Percentiles rank a stretch among this genome's conserved stretches.
phyloP scores from a whole-genome alignment of 2,797 vertebrate species.

The Neomorphus geoffroyi region DNA sequence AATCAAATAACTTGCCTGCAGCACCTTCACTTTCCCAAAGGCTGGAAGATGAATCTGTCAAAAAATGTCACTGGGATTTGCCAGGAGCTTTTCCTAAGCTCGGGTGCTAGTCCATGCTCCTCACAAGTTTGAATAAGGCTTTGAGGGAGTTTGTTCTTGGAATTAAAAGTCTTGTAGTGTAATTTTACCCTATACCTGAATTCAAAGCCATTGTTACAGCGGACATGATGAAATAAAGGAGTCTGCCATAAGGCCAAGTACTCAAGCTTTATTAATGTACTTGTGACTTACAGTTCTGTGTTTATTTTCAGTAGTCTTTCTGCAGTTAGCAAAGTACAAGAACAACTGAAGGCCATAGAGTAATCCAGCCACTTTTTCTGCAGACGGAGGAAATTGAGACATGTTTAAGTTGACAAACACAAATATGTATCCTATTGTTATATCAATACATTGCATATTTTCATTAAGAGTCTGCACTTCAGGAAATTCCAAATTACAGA shows the following conservation, averaged over 20 bases:
- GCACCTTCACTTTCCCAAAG: slow-evolving; percentile 80
- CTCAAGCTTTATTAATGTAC: slow-evolving; percentile 66
- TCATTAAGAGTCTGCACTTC: not conserved
- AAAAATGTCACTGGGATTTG: slow-evolving; percentile 78
- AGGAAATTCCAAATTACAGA: not conserved
- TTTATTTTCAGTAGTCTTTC: slow-evolving; percentile 64
- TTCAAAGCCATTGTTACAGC: slow-evolving; percentile 46
- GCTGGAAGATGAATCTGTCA: slow-evolving; percentile 83
- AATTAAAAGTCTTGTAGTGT: slow-evolving; percentile 65
- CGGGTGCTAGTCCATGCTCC: slow-evolving; percentile 57
- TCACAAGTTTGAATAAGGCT: slow-evolving; percentile 72
- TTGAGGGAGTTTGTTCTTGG: slow-evolving; percentile 64
- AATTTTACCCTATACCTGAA: slow-evolving; percentile 67
- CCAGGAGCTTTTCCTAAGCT: slow-evolving; percentile 77
- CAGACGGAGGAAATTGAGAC: not conserved
- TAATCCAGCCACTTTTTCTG: slow-evolving; percentile 14
- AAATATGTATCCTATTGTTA: not conserved
- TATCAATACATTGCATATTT: not conserved
- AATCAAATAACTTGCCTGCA: slow-evolving; percentile 84
- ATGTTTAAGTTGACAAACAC: not conserved
- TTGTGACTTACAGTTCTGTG: slow-evolving; percentile 57
- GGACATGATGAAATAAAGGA: slow-evolving; percentile 49
- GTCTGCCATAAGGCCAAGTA: slow-evolving; percentile 46
- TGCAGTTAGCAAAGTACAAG: slow-evolving; percentile 65
- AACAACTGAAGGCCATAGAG: slow-evolving; percentile 51